A percentile compares a stretch with the other conserved stretches of the same genome.
phyloP scores from a whole-genome alignment of 92 coral and sea anemone species.

The Desmophyllum pertusum region DNA sequence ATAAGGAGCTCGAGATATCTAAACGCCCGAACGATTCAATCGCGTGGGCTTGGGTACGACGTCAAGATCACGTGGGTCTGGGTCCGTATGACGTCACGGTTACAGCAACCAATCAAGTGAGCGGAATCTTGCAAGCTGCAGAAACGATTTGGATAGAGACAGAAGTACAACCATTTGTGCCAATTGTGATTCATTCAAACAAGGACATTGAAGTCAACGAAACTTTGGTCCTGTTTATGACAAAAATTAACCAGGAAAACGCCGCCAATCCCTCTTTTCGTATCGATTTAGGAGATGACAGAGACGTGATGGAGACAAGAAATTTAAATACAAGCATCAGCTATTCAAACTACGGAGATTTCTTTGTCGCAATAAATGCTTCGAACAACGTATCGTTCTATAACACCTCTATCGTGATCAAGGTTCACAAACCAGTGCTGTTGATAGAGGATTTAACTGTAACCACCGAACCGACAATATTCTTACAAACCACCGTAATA shows the following conservation, averaged over 20 bases:
- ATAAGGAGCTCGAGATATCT: constrained; percentile 18
- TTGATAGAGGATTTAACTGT: constrained; percentile 29
- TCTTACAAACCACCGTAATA: constrained; percentile 20
- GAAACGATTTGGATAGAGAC: constrained; percentile 34
- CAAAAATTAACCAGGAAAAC: constrained; percentile 37
- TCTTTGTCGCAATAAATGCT: constrained; percentile 46
- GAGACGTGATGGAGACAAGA: background rate
- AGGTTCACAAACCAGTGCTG: constrained; percentile 54
- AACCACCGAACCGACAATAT: constrained; percentile 23
- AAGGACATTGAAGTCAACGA: constrained; percentile 57
- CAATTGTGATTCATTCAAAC: constrained; percentile 2
- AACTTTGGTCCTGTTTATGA: constrained; percentile 34
- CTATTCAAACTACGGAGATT: constrained; percentile 37
- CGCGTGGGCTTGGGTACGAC: constrained; percentile 41
- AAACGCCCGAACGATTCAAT: constrained; percentile 1
- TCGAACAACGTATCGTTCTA: constrained; percentile 44
- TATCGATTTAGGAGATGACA: constrained; percentile 54
- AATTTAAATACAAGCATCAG: background rate
- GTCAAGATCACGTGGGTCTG: constrained; percentile 29
- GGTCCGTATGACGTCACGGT: constrained; percentile 41
- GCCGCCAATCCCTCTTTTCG: constrained; percentile 40
- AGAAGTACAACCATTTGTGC: constrained; percentile 49
- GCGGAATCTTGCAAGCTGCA: background rate
- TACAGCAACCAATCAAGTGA: constrained; percentile 44
- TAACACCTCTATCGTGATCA: constrained; percentile 26